Evolutionary conservation across 2,113 vertebrate genomes (phyloP), one percentile per base, ranked within the genome.

Genomic region (Ceyx cyanopectus): DNA sequence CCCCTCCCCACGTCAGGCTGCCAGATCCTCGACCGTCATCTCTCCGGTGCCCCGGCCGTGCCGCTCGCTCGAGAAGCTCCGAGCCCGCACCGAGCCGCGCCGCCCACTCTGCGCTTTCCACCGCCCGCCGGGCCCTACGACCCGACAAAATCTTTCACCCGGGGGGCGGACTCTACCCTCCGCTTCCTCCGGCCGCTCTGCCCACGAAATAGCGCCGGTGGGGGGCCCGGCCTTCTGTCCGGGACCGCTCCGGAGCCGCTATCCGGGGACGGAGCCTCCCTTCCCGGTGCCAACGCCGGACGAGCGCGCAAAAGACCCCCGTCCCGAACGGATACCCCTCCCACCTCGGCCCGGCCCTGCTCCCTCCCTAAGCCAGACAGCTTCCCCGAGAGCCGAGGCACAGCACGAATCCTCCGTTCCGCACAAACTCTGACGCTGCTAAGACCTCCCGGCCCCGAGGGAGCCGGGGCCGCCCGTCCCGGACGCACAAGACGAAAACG

Each of bases 41-140:
- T 37, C 37, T 37, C 37, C 37, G 37, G 37, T 10, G 37, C 37
- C 37, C 37, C 37, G 37, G 37, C 37, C 37, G 37, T 37, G 37
- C 37, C 37, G 9, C 37, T 45, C 43, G 46, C 46, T 48, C 46
- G 21, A 5, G 21, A 48, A 1, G 57, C 65, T 43, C 58, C 8
- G 32, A 48, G 0, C 56, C 54, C 12, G 2, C 3, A 5, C 58
- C 8, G 32, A 54, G 0, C 56, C 60, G 37, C 37, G 37, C 37
- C 12, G 2, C 3, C 4, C 0, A 1, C 17, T 20, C 30, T 4
- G 2, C 1, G 2, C 56, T 73, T 63, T 73, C 65, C 72, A 29
- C 24, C 6, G 7, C 63, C 21, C 17, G 10, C 58, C 46, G 50
- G 1, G 1, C 67, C 80, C n/a, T 34, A 48, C 43, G 68, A 32